phyloP scores from a whole-genome alignment of 1,140 invertebrate species.

The Dreissena polymorpha region DNA sequence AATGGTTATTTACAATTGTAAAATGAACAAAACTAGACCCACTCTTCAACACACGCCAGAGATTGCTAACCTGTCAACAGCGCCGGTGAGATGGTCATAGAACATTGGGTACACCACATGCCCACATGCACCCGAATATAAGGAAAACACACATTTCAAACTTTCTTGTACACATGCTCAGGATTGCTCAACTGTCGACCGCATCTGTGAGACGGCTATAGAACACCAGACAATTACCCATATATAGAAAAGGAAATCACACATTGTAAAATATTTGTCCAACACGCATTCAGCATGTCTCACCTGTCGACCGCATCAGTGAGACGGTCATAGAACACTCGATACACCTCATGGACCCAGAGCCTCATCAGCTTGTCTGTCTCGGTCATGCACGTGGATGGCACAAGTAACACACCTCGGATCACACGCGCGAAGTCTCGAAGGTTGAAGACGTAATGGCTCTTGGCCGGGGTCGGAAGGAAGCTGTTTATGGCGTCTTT shows the following conservation, averaged over 20 bases:
- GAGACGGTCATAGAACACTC: conserved; percentile 80
- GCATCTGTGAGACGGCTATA: conserved; percentile 79
- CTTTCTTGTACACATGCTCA: too few relatives aligned
- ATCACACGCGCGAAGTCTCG: conserved; percentile 81
- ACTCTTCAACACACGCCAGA: too few relatives aligned
- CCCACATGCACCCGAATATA: too few relatives aligned
- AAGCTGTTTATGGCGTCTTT: conserved; percentile 78
- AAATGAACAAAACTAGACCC: too few relatives aligned
- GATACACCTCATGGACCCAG: conserved; percentile 80
- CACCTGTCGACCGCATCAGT: conserved; percentile 78
- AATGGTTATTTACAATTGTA: too few relatives aligned
- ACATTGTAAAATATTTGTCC: too few relatives aligned
- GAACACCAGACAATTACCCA: conserved; percentile 68
- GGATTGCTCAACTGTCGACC: conserved; percentile 70
- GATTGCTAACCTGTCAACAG: too few relatives aligned
- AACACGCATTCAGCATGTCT: not conserved
- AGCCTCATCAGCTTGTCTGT: conserved; percentile 77
- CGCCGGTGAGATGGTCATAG: too few relatives aligned
- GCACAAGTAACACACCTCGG: conserved; percentile 78
- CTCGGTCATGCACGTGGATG: conserved; percentile 74
- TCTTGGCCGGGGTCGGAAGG: conserved; percentile 79
- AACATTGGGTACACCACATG: too few relatives aligned
- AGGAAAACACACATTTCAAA: too few relatives aligned
- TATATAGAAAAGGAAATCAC: too few relatives aligned
- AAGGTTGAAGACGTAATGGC: conserved; percentile 80